A percentile compares a stretch with the other conserved stretches of the same genome.
Evolutionary conservation across 2,888 invertebrate genomes (phyloP).

Genomic region (Drosophila eohydei): DNA sequence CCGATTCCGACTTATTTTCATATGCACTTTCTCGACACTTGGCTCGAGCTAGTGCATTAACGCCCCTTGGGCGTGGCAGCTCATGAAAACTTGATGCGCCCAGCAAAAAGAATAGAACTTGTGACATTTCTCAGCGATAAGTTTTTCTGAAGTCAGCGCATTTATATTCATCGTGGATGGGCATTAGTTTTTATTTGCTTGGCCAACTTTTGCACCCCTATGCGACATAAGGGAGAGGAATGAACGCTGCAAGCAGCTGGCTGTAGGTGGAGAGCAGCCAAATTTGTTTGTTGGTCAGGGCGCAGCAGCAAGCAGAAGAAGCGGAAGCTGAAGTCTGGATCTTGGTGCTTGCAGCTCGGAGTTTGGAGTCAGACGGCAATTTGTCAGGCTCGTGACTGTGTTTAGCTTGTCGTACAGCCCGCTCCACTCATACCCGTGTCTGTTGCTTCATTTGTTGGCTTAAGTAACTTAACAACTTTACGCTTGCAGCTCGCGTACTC

Average conservation of each 20-base stretch:
- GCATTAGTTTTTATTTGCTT: constrained; percentile 65
- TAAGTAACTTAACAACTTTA: constrained; percentile 83
- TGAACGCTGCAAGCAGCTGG: constrained; percentile 8
- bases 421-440: neutral
- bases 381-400: constrained; percentile 82
- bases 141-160: constrained; percentile 37
- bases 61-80: constrained; percentile 25
- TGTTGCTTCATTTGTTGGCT: constrained; percentile 82
- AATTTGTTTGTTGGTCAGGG: constrained; percentile 60
- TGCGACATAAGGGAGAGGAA: constrained; percentile 19
- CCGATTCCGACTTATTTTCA: constrained; percentile 44
- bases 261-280: constrained; percentile 13
- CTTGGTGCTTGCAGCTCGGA: too few species aligned
- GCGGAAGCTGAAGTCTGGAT: constrained; percentile 1
- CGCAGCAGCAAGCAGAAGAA: neutral
- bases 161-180: constrained; percentile 64
- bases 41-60: constrained; percentile 55
- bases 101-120: constrained; percentile 31
- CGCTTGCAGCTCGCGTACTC: constrained; percentile 82
- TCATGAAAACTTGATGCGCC: constrained; percentile 31
- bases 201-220: constrained; percentile 40
- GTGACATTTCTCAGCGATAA: constrained; percentile 60
- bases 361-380: constrained; percentile 71
- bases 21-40: constrained; percentile 53
- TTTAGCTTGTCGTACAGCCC: constrained; percentile 23